Conservation (phyloP, 2,888 invertebrate genomes). For the Mythimna albipuncta region DNA sequence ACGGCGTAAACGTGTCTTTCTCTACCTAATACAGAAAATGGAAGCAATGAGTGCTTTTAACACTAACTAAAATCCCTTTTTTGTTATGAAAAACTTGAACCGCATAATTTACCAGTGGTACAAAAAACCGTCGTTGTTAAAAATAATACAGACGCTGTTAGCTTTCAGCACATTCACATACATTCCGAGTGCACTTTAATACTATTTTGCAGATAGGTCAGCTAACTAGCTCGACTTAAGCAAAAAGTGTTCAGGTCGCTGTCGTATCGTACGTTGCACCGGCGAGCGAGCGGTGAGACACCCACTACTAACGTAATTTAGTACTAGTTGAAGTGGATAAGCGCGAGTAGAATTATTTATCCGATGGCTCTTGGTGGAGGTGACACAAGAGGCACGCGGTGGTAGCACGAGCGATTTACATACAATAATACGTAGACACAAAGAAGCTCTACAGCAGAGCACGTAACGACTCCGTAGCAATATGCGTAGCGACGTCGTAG, state of each 20-base stretch:
- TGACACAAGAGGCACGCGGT: constrained; percentile 57
- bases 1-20: neutral
- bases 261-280: constrained; percentile 65
- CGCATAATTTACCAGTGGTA: constrained; percentile 8
- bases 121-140: constrained; percentile 29
- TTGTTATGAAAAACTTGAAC: neutral
- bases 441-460: neutral
- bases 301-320: constrained; percentile 80
- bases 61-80: neutral
- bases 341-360: constrained; percentile 83
- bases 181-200: constrained; percentile 48
- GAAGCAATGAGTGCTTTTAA: neutral
- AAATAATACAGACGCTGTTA: constrained; percentile 43
- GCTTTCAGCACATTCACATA: constrained; percentile 51
- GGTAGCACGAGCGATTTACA: constrained; percentile 53
- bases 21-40: neutral
- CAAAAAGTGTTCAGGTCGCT: constrained; percentile 68
- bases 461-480: neutral
- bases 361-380: constrained; percentile 69
- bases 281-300: constrained; percentile 67
- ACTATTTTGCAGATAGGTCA: constrained; percentile 61
- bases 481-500: neutral
- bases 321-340: constrained; percentile 79
- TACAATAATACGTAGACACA: constrained; percentile 43
- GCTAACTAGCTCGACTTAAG: constrained; percentile 60